Conservation (phyloP, 2,113 vertebrate genomes). For the Tautogolabrus adspersus region DNA sequence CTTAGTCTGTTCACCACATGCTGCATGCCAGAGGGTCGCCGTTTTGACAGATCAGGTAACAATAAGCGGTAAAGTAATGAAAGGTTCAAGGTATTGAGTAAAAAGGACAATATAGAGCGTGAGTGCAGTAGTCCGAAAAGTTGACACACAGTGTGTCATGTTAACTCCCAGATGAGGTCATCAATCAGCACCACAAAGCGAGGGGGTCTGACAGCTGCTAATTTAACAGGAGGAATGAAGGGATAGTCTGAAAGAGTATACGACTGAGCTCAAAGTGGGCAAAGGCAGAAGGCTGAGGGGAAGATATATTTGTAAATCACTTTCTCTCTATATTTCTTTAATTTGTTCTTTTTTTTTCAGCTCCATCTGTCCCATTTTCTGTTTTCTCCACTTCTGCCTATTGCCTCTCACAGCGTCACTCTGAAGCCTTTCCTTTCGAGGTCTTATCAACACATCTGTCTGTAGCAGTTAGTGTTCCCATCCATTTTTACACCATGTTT, state of each 20-base stretch:
- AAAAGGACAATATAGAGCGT: slow-evolving; percentile 29
- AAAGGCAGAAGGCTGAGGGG: slow-evolving; percentile 21
- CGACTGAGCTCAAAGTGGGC: slow-evolving; percentile 25
- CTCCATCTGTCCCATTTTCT: slow-evolving; percentile 36
- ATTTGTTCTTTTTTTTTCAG: slow-evolving; percentile 4
- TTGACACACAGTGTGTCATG: slow-evolving; percentile 72
- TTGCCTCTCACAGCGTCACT: slow-evolving; percentile 29
- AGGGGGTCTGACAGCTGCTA: slow-evolving; percentile 71
- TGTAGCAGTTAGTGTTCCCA: slow-evolving; percentile 72
- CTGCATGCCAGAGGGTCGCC: slow-evolving; percentile 8
- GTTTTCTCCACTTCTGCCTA: slow-evolving; percentile 7
- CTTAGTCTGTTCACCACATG: slow-evolving; percentile 55
- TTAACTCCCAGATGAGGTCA: slow-evolving; percentile 82
- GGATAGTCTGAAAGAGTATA: slow-evolving; percentile 38
- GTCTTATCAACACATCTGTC: slow-evolving; percentile 82
- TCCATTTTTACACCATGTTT: slow-evolving; percentile 79
- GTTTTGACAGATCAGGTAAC: slow-evolving; percentile 44
- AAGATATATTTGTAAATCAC: slow-evolving; percentile 15
- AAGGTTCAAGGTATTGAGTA: slow-evolving; percentile 27
- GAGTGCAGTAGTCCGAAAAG: slow-evolving; percentile 51
- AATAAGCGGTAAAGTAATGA: slow-evolving; percentile 25
- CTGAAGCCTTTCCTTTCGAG: slow-evolving; percentile 47
- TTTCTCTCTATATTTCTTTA: background rate
- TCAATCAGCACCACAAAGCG: slow-evolving; percentile 73
- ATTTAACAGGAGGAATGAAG: slow-evolving; percentile 39